Evolutionary conservation across 2,113 vertebrate species (phyloP).

Genomic region (Hepsetus odoe): DNA sequence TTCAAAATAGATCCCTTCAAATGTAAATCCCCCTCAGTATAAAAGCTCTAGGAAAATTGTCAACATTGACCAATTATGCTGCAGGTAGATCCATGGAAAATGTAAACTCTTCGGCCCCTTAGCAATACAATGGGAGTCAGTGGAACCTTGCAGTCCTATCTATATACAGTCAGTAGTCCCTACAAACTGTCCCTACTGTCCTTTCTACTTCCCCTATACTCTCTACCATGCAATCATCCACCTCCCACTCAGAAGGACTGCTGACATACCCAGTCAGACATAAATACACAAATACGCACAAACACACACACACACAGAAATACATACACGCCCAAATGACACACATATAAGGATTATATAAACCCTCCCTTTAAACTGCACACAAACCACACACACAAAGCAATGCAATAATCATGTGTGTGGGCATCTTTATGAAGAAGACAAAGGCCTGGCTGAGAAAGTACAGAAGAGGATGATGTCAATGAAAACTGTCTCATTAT

Average conservation of each 20-base stretch:
- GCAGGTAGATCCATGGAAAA: too few species aligned
- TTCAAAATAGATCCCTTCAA: too few species aligned
- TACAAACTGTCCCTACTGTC: not conserved
- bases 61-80: too few species aligned
- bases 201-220: slow-evolving; percentile 2
- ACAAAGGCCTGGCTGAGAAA: not conserved
- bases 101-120: too few species aligned
- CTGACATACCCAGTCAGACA: slow-evolving; percentile 10
- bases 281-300: not conserved
- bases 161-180: not conserved
- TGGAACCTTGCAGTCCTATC: not conserved
- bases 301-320: not conserved
- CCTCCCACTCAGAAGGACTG: slow-evolving; percentile 1
- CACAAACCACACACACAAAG: slow-evolving; percentile 13
- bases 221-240: not conserved
- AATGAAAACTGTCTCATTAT: slow-evolving; percentile 30
- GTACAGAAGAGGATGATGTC: slow-evolving; percentile 19
- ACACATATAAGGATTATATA: slow-evolving; percentile 16
- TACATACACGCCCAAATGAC: not conserved
- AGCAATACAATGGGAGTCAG: not conserved
- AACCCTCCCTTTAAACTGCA: not conserved
- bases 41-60: too few species aligned
- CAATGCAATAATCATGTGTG: slow-evolving; percentile 28
- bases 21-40: too few species aligned
- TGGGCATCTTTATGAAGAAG: slow-evolving; percentile 9